Evolutionary conservation across 2,113 vertebrate genomes (phyloP).

Genomic region (Atlantisia rogersi): DNA sequence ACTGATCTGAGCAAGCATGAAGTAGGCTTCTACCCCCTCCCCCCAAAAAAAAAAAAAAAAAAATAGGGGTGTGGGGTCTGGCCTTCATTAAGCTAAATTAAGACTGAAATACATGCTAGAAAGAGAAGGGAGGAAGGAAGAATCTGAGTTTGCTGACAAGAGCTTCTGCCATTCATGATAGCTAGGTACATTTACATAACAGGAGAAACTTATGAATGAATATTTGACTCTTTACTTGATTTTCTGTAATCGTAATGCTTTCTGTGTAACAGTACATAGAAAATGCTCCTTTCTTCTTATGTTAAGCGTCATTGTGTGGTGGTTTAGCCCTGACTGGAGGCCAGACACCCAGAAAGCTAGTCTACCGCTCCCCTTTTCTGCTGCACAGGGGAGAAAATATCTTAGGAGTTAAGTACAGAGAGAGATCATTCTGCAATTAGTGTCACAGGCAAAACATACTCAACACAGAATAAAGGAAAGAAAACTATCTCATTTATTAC

Average conservation of each 20-base stretch:
- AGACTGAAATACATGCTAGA: neutral
- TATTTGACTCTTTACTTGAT: neutral
- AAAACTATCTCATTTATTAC: too few relatives aligned
- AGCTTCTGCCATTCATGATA: neutral
- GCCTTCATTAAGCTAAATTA: neutral
- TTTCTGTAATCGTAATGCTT: neutral
- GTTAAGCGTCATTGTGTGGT: neutral
- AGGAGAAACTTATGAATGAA: neutral
- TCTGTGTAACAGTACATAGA: neutral
- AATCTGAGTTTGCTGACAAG: neutral
- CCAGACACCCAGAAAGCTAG: too few relatives aligned
- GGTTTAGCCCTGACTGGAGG: too few relatives aligned
- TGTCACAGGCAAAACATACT: too few relatives aligned
- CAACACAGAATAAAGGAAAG: too few relatives aligned
- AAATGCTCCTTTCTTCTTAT: neutral
- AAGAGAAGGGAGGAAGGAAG: neutral
- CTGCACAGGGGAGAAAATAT: too few relatives aligned
- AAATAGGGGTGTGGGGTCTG: fast-evolving
- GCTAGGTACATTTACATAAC: neutral
- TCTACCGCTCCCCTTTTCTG: too few relatives aligned
- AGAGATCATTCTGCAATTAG: too few relatives aligned
- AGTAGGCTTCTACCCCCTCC: neutral
- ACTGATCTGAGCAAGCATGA: neutral
- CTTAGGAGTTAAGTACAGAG: too few relatives aligned
- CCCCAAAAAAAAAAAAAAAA: neutral